These are phyloP conservation scores for Apotomis capreana DNA, from an alignment of 2,888 invertebrate genomes.

Conservation along the genomic window DNA sequence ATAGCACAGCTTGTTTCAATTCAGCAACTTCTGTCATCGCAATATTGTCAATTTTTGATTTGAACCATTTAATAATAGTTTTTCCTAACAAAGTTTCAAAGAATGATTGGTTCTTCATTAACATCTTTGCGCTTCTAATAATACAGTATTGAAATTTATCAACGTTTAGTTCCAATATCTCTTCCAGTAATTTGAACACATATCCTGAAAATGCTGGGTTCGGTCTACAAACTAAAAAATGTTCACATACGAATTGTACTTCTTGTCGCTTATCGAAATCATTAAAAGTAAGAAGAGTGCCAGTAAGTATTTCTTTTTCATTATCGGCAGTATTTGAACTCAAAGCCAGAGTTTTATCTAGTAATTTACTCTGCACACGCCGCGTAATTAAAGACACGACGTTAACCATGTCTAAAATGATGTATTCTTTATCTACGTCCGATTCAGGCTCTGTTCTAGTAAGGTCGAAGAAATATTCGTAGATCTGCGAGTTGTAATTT, in stretches of 20 bases:
- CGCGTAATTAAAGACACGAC: conserved; percentile 47
- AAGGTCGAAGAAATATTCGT: conserved; percentile 7
- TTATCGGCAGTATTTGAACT: neutral
- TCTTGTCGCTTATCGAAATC: conserved; percentile 50
- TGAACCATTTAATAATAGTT: conserved; percentile 45
- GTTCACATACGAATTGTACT: conserved; percentile 51
- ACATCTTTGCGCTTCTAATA: conserved; percentile 31
- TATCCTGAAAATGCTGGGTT: conserved; percentile 57
- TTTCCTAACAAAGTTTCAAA: conserved; percentile 50
- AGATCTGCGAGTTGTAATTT: conserved; percentile 2
- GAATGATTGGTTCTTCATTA: conserved; percentile 44
- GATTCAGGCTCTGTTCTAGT: neutral
- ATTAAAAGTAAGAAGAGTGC: conserved; percentile 28
- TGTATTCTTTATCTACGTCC: conserved; percentile 48
- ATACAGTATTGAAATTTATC: conserved; percentile 46
- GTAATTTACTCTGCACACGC: conserved; percentile 44
- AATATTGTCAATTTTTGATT: conserved; percentile 36
- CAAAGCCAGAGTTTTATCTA: conserved; percentile 42
- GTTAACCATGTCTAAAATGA: conserved; percentile 51
- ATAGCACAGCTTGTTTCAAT: conserved; percentile 46
- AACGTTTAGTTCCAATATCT: conserved; percentile 51
- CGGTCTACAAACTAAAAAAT: conserved; percentile 51
- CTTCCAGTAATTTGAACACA: conserved; percentile 50
- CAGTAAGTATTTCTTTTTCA: conserved; percentile 6
- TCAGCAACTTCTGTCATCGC: conserved; percentile 34